Evolutionary conservation across 1,140 invertebrate genomes (phyloP).

Genomic region (Rhynchophorus ferrugineus): DNA sequence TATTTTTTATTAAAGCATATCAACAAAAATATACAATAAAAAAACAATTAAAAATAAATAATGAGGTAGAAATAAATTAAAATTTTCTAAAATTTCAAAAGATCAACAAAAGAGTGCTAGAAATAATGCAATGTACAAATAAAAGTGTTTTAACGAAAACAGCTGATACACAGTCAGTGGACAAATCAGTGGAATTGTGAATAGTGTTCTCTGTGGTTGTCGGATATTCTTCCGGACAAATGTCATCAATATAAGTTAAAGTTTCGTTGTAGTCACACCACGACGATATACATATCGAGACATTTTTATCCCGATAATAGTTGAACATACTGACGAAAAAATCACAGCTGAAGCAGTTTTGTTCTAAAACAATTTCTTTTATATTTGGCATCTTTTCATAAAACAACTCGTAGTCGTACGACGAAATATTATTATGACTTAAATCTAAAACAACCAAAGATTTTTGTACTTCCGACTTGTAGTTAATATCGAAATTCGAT

Average conservation of each 20-base stretch:
- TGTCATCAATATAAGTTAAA: constrained; percentile 21
- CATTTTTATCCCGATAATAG: constrained; percentile 26
- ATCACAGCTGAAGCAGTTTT: constrained; percentile 16
- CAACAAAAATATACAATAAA: constrained; percentile 5
- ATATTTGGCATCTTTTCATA: constrained; percentile 32
- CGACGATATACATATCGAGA: constrained; percentile 26
- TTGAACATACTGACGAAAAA: constrained; percentile 28
- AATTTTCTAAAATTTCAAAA: constrained; percentile 14
- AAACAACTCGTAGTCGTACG: constrained; percentile 28
- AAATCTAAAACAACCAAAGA: constrained; percentile 29
- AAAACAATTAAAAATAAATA: constrained; percentile 19
- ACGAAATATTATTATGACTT: constrained; percentile 29
- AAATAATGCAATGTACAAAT: constrained; percentile 13
- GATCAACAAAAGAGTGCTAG: constrained; percentile 15
- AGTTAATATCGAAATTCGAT: constrained; percentile 26
- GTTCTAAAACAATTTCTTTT: constrained; percentile 28
- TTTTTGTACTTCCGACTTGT: constrained; percentile 27
- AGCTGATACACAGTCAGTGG: constrained; percentile 14
- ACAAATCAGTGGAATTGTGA: constrained; percentile 24
- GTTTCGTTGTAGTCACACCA: constrained; percentile 27
- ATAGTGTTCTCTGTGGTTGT: constrained; percentile 6
- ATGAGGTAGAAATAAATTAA: constrained; percentile 23
- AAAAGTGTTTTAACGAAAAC: constrained; percentile 1
- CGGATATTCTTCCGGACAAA: constrained; percentile 17
- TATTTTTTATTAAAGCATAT: constrained; percentile 5